Conservation (phyloP, 2,888 invertebrate species). For the Leptothorax acervorum region DNA sequence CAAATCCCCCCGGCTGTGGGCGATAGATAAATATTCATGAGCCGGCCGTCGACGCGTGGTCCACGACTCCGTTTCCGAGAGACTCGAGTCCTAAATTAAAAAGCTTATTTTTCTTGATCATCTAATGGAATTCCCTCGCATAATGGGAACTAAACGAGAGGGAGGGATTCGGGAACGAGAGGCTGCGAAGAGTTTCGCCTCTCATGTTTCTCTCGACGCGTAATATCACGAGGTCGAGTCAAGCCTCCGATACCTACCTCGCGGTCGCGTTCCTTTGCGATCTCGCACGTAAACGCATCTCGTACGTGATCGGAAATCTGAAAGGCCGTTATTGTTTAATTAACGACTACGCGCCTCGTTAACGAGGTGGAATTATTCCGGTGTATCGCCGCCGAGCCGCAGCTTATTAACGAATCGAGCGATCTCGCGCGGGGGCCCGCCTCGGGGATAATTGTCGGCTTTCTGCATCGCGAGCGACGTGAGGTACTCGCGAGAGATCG, state of each 20-base stretch:
- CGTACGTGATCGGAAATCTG: background rate
- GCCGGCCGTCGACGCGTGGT: background rate
- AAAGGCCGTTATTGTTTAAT: slow-evolving; percentile 38
- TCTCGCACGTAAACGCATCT: background rate
- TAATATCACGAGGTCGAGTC: slow-evolving; percentile 5
- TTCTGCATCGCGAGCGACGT: slow-evolving; percentile 57
- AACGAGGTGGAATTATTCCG: slow-evolving; percentile 41
- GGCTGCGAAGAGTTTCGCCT: background rate
- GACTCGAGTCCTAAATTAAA: background rate
- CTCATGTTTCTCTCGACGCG: background rate
- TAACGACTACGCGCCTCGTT: slow-evolving; percentile 30
- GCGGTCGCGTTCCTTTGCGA: background rate
- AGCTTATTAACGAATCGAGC: slow-evolving; percentile 60
- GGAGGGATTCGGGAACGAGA: background rate
- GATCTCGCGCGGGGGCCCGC: slow-evolving; percentile 51
- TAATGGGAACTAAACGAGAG: too few species aligned
- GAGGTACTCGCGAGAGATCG: slow-evolving; percentile 12
- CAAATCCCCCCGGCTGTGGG: background rate
- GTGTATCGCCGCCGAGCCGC: background rate
- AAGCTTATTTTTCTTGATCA: background rate
- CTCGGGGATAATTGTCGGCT: slow-evolving; percentile 64
- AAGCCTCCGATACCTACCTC: background rate
- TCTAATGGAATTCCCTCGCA: background rate
- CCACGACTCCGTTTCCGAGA: background rate
- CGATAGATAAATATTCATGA: slow-evolving; percentile 33